Conservation (phyloP, 2,113 vertebrate species). For the Oryctolagus cuniculus region DNA sequence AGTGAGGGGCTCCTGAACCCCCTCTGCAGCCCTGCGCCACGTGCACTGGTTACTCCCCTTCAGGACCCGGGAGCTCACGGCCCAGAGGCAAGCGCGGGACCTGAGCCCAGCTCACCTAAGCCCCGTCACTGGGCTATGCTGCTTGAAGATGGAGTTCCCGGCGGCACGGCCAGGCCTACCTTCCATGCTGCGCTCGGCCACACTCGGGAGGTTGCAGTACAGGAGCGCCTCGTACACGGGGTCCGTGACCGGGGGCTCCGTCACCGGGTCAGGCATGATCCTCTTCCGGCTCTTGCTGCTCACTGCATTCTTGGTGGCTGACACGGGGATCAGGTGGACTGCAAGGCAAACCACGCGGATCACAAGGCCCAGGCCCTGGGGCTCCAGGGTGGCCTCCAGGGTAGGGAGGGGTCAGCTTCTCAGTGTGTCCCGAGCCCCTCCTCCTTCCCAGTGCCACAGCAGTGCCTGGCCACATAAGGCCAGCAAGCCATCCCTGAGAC, state of each 20-base stretch:
- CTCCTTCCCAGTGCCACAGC: too few species aligned
- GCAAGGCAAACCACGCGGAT: conserved; percentile 51
- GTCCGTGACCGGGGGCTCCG: conserved; percentile 90
- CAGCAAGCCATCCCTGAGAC: too few species aligned
- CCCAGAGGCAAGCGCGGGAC: not conserved
- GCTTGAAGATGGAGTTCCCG: not conserved
- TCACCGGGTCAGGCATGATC: conserved; percentile 92
- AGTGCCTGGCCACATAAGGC: too few species aligned
- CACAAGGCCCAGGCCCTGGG: too few species aligned
- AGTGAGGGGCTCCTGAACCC: too few species aligned
- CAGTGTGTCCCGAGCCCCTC: too few species aligned
- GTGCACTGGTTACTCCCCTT: not conserved
- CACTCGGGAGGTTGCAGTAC: conserved; percentile 95
- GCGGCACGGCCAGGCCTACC: conserved; percentile 86
- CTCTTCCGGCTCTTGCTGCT: conserved; percentile 94
- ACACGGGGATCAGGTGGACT: conserved; percentile 94
- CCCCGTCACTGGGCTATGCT: not conserved
- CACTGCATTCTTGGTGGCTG: conserved; percentile 86
- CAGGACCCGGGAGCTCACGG: not conserved
- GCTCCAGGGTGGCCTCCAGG: too few species aligned
- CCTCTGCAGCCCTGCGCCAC: too few species aligned
- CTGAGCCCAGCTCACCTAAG: accelerated
- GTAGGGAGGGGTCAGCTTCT: too few species aligned
- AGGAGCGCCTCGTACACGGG: conserved; percentile 92
- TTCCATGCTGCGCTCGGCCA: conserved; percentile 95